Percentiles rank a stretch among this genome's conserved stretches.
Conservation (phyloP, 2,113 vertebrate genomes). For the Sander lucioperca region DNA sequence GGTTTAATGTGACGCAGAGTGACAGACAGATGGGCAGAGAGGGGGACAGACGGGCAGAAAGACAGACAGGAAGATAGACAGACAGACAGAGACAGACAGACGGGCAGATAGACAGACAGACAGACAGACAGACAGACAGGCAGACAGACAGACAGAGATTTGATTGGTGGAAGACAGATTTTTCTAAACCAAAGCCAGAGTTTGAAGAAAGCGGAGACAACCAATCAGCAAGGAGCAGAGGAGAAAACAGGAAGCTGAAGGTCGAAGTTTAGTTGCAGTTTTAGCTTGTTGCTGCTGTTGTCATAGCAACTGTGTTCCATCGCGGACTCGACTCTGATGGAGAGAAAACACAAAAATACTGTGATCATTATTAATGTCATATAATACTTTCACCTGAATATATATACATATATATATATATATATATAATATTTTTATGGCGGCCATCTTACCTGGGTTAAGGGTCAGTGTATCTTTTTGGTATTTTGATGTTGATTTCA, state of each 20-base stretch:
- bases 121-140: conserved; percentile 18
- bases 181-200: conserved; percentile 10
- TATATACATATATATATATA: no score
- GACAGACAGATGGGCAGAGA: no score
- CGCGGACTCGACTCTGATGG: conserved; percentile 44
- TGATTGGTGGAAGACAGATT: neutral
- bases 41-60: no score
- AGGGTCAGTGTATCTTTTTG: no score
- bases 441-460: no score
- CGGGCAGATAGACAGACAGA: no score
- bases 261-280: conserved; percentile 36
- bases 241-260: conserved; percentile 28
- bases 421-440: no score
- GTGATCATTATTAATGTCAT: no score
- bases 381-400: no score
- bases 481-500: no score
- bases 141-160: neutral
- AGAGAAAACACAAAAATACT: conserved; percentile 16
- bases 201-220: neutral
- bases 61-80: no score
- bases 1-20: no score
- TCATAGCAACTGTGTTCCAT: conserved; percentile 47
- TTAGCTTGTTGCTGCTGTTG: conserved; percentile 43
- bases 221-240: neutral
- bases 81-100: neutral